Conservation (phyloP, 2,797 vertebrate genomes). For the Poecilia wingei region DNA sequence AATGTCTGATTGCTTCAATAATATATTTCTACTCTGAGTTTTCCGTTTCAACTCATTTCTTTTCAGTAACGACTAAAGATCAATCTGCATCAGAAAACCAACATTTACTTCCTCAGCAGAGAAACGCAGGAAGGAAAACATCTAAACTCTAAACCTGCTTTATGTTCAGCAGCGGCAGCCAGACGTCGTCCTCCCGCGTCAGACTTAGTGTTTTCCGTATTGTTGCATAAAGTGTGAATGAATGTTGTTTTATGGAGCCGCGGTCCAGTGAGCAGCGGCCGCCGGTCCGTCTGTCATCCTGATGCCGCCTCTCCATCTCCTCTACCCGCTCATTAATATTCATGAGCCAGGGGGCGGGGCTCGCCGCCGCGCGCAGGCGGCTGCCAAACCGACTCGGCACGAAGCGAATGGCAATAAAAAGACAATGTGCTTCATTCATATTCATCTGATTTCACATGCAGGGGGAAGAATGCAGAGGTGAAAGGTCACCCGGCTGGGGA, state of each 20-base stretch:
- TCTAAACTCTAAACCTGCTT: background rate
- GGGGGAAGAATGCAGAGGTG: background rate
- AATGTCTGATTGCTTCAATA: background rate
- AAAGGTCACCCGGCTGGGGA: constrained; percentile 15
- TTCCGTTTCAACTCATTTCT: background rate
- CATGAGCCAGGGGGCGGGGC: constrained; percentile 49
- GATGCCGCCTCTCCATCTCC: constrained; percentile 9
- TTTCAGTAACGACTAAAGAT: background rate
- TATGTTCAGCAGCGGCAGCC: background rate
- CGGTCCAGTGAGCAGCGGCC: constrained; percentile 30
- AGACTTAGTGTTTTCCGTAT: background rate
- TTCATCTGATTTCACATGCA: constrained; percentile 34
- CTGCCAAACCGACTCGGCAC: background rate
- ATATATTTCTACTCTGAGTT: background rate
- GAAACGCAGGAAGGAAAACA: background rate
- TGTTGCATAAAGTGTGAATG: background rate
- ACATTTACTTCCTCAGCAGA: background rate
- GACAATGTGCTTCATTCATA: constrained; percentile 40
- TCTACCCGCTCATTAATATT: constrained; percentile 57
- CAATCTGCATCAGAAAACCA: background rate
- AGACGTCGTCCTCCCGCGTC: background rate
- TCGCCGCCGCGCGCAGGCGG: constrained; percentile 12
- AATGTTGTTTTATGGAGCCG: constrained; percentile 16
- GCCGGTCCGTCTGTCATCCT: constrained; percentile 22
- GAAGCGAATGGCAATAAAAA: constrained; percentile 47